These are phyloP conservation scores for Chironomus striatipennis DNA, from an alignment of 1,140 invertebrate species.

Conservation along the genomic window DNA sequence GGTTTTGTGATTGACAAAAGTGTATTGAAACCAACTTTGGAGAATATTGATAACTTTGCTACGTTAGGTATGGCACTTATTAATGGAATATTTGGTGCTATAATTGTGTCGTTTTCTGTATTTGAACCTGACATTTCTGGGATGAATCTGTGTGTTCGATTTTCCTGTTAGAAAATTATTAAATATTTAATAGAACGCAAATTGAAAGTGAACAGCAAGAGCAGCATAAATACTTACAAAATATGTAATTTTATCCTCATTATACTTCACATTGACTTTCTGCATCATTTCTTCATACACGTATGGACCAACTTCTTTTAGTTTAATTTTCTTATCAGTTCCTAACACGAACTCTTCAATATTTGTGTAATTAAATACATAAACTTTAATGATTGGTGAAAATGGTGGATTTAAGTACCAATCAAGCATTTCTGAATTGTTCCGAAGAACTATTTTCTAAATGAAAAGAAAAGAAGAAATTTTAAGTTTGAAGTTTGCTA, in stretches of 20 bases:
- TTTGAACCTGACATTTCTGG: conserved; percentile 47
- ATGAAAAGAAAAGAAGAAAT: conserved; percentile 27
- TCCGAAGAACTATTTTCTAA: conserved; percentile 47
- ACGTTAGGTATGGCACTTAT: conserved; percentile 46
- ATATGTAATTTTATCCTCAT: conserved; percentile 43
- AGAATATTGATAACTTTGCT: conserved; percentile 39
- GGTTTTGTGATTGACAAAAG: conserved; percentile 44
- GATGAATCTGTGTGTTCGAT: conserved; percentile 52
- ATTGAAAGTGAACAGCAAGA: too few relatives aligned
- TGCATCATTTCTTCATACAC: conserved; percentile 53
- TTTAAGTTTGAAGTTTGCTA: too few relatives aligned
- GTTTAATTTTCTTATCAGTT: conserved; percentile 47
- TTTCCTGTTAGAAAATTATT: conserved; percentile 43
- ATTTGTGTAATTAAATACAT: conserved; percentile 76
- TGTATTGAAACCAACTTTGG: conserved; percentile 41
- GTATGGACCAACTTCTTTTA: conserved; percentile 66
- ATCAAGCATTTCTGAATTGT: conserved; percentile 48
- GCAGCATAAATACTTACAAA: conserved; percentile 31
- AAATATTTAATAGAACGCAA: not conserved
- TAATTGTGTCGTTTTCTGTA: conserved; percentile 48
- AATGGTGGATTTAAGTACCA: conserved; percentile 64
- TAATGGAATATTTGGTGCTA: conserved; percentile 61
- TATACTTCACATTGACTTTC: conserved; percentile 42
- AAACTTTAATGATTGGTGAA: conserved; percentile 60
- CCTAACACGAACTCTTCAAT: conserved; percentile 50